Conservation (phyloP, 2,888 invertebrate genomes). For the Lepidonotus clava region DNA sequence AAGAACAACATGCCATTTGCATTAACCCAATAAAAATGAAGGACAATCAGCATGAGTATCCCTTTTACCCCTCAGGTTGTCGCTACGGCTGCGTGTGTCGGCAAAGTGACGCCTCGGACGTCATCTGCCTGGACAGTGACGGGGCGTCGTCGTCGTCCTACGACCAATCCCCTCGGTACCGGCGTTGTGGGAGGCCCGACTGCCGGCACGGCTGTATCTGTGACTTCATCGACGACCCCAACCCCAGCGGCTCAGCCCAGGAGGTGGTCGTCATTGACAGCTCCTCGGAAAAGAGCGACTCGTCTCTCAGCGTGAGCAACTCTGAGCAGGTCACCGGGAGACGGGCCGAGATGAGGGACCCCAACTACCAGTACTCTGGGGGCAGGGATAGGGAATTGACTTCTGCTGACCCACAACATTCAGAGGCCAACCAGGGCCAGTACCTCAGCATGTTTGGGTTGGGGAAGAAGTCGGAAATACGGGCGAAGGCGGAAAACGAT, state of each 20-base stretch:
- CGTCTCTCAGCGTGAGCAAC: too few species aligned
- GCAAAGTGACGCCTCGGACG: background rate
- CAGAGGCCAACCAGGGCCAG: background rate
- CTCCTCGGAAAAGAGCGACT: too few species aligned
- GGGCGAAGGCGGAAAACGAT: background rate
- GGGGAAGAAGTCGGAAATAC: conserved; percentile 7
- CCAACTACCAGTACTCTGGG: too few species aligned
- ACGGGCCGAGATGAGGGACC: too few species aligned
- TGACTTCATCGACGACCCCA: conserved; percentile 67
- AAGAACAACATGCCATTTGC: too few species aligned
- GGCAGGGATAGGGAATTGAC: too few species aligned
- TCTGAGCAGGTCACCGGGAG: too few species aligned
- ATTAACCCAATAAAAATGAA: too few species aligned
- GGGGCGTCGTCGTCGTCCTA: background rate
- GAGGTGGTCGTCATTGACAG: background rate
- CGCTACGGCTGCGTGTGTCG: background rate
- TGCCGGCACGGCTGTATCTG: conserved; percentile 77
- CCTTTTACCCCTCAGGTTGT: background rate
- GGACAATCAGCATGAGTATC: too few species aligned
- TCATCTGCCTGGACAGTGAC: background rate
- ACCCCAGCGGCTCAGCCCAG: background rate
- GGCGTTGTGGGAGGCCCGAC: conserved; percentile 74
- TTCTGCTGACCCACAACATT: background rate
- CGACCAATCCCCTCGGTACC: background rate
- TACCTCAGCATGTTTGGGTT: conserved; percentile 40